phyloP scores from a whole-genome alignment of 2,888 invertebrate species.

The Drosophila acutilabella region DNA sequence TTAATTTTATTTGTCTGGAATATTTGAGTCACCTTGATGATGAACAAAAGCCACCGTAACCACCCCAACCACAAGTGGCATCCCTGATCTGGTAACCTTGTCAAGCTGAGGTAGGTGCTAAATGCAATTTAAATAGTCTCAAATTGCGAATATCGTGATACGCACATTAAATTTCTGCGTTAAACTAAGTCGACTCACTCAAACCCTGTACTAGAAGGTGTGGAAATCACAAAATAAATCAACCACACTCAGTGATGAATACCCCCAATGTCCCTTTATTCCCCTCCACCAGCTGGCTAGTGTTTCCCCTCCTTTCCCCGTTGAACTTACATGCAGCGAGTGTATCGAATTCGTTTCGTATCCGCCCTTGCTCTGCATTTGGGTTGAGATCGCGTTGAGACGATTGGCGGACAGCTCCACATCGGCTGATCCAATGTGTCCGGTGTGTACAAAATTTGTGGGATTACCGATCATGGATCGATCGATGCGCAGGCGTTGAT shows the following conservation, averaged over 20 bases:
- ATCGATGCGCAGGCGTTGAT: conserved; percentile 91
- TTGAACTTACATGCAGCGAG: conserved; percentile 82
- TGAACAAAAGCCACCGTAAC: conserved; percentile 13
- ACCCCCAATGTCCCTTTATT: no score
- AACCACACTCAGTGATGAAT: no score
- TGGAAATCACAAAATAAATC: no score
- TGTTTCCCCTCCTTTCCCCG: no score
- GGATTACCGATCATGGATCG: conserved; percentile 98
- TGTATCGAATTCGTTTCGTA: conserved; percentile 89
- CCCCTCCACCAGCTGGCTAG: no score
- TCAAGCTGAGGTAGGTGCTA: conserved; percentile 46
- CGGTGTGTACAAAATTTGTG: conserved; percentile 97
- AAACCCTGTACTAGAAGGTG: not conserved
- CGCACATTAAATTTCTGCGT: conserved; percentile 43
- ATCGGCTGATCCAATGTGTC: conserved; percentile 95
- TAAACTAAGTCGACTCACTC: not conserved
- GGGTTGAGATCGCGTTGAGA: conserved; percentile 94
- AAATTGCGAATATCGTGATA: conserved; percentile 57
- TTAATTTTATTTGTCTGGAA: not conserved
- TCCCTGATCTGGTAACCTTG: conserved; percentile 35
- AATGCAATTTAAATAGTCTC: conserved; percentile 38
- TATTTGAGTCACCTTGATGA: conserved; percentile 29
- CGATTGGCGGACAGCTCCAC: conserved; percentile 93
- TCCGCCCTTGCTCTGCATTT: conserved; percentile 98
- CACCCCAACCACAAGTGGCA: conserved; percentile 18